Percentiles rank a stretch among this genome's conserved stretches.
phyloP scores from a whole-genome alignment of 2,797 vertebrate species.

The Carapus acus region DNA sequence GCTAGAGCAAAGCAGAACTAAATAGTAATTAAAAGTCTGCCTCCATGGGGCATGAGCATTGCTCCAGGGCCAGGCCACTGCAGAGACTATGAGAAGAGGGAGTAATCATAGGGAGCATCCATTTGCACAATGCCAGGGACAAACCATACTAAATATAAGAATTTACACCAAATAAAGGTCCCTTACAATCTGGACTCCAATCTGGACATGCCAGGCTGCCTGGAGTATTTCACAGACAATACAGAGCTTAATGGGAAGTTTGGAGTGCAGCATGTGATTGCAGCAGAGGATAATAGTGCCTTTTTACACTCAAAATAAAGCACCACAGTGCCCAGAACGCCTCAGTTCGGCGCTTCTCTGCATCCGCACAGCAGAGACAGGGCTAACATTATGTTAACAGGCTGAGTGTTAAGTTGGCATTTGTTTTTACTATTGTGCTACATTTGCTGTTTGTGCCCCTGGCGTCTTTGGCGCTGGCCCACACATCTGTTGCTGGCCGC shows the following conservation, averaged over 20 bases:
- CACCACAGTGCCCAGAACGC: constrained; percentile 39
- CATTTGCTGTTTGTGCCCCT: constrained; percentile 45
- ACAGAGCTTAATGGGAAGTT: constrained; percentile 4
- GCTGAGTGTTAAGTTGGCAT: constrained; percentile 19
- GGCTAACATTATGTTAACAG: constrained; percentile 10
- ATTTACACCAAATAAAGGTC: background rate
- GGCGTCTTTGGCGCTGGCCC: background rate
- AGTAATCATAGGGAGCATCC: too few relatives aligned
- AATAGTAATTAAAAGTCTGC: background rate
- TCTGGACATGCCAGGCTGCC: constrained; percentile 14
- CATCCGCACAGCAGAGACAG: constrained; percentile 2
- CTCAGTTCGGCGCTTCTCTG: constrained; percentile 19
- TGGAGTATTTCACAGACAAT: constrained; percentile 6
- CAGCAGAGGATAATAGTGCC: constrained; percentile 38
- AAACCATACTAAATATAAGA: too few relatives aligned
- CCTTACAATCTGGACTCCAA: constrained; percentile 1
- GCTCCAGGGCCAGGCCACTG: too few relatives aligned
- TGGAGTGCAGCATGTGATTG: constrained; percentile 55
- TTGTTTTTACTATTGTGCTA: constrained; percentile 20
- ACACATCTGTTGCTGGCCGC: constrained; percentile 47
- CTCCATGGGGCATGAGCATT: background rate
- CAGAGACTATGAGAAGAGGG: too few relatives aligned
- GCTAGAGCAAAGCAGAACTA: background rate
- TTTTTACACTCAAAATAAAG: constrained; percentile 47
- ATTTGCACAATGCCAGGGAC: too few relatives aligned